These are phyloP conservation scores for Neoarius graeffei DNA, from an alignment of 2,113 vertebrate genomes.

Conservation along the genomic window DNA sequence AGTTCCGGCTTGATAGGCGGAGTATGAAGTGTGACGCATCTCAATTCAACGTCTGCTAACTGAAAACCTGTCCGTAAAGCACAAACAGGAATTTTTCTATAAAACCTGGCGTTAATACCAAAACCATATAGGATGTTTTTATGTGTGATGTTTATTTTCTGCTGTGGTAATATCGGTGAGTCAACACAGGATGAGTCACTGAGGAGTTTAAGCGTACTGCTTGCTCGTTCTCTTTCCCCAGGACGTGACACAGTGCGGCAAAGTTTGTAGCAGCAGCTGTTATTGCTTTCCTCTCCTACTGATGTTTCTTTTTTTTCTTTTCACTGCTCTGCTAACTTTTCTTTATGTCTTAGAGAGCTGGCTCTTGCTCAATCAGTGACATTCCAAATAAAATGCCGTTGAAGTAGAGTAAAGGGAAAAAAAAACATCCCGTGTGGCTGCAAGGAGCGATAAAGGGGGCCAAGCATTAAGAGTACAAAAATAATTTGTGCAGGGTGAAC, in stretches of 20 bases:
- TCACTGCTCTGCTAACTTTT: neutral
- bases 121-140: neutral
- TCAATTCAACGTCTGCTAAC: neutral
- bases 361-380: neutral
- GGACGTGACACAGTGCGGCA: neutral
- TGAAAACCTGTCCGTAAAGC: neutral
- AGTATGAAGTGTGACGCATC: neutral
- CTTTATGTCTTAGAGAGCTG: neutral
- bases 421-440: neutral
- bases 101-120: neutral
- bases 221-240: neutral
- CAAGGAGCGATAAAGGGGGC: neutral
- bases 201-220: neutral
- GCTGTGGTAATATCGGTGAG: neutral
- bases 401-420: neutral
- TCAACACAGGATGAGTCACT: neutral
- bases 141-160: neutral
- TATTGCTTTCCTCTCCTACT: constrained; percentile 1
- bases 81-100: neutral
- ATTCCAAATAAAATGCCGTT: neutral
- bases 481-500: neutral
- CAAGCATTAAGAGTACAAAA: neutral
- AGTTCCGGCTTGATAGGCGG: neutral
- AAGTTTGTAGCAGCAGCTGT: neutral
- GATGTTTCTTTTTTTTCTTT: neutral